A percentile compares a stretch with the other conserved stretches of the same genome.
Conservation (phyloP, 2,113 vertebrate genomes). For the Apodemus speciosus region DNA sequence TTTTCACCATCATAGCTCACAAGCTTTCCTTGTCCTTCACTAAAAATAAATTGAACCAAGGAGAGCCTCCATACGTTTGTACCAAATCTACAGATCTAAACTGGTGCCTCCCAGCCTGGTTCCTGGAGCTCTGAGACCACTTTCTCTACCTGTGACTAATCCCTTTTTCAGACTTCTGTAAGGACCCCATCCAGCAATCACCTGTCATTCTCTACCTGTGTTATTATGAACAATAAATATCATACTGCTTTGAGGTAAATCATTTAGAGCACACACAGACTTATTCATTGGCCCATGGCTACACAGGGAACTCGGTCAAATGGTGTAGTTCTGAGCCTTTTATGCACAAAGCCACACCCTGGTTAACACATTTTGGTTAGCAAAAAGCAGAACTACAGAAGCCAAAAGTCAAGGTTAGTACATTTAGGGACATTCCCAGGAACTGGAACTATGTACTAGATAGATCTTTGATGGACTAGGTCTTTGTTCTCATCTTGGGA, state of each 20-base stretch:
- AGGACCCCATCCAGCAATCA: neutral
- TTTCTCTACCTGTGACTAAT: neutral
- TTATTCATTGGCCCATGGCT: neutral
- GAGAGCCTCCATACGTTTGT: neutral
- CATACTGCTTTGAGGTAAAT: neutral
- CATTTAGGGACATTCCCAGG: neutral
- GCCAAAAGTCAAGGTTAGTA: neutral
- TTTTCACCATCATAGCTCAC: neutral
- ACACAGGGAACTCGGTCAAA: neutral
- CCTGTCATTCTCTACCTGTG: too few relatives aligned
- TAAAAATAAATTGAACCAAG: neutral
- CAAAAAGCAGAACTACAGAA: neutral
- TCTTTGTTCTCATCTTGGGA: neutral
- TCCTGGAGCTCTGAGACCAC: neutral
- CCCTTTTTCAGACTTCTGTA: neutral
- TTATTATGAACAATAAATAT: neutral
- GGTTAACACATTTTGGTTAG: neutral
- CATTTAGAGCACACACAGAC: neutral
- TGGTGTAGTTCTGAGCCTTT: neutral
- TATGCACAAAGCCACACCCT: neutral
- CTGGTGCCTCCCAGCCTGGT: neutral
- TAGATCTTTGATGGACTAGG: neutral
- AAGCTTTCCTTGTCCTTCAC: neutral
- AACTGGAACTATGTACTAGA: neutral
- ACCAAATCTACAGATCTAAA: neutral